Percentiles rank a stretch among this genome's conserved stretches.
These are phyloP conservation scores for Gymnoscopelus braueri DNA, from an alignment of 2,797 vertebrate species.

Conservation along the genomic window DNA sequence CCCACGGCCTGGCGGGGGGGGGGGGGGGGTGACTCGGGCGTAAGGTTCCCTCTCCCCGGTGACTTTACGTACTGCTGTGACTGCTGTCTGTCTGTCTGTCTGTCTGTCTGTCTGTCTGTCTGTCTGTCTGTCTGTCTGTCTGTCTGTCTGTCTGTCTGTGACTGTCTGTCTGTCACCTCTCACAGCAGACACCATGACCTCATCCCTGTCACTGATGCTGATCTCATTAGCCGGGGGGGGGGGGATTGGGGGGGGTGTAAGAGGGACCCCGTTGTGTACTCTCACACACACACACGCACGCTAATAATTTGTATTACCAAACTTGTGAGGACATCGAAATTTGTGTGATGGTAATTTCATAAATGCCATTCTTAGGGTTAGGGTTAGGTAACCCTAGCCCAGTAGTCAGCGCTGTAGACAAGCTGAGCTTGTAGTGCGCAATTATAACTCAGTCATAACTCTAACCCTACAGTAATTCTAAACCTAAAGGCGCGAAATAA, in stretches of 20 bases:
- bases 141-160: conserved; percentile 16
- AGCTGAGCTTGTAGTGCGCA: too few species aligned
- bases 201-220: conserved; percentile 75
- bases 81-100: conserved; percentile 35
- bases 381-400: too few species aligned
- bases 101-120: conserved; percentile 1
- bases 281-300: conserved; percentile 48
- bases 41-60: conserved; percentile 59
- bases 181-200: conserved; percentile 76
- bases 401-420: too few species aligned
- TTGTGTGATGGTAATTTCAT: too few species aligned
- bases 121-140: conserved; percentile 41
- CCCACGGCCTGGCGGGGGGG: conserved; percentile 25
- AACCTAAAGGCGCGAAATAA: too few species aligned
- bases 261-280: conserved; percentile 50
- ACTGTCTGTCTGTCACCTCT: conserved; percentile 38
- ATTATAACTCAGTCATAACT: too few species aligned
- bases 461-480: too few species aligned
- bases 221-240: conserved; percentile 72
- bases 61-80: conserved; percentile 47
- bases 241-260: conserved; percentile 73
- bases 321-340: too few species aligned
- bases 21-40: conserved; percentile 19
- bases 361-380: too few species aligned
- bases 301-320: too few species aligned